Evolutionary conservation across 1,140 invertebrate genomes (phyloP).

Genomic region (Homarus americanus): DNA sequence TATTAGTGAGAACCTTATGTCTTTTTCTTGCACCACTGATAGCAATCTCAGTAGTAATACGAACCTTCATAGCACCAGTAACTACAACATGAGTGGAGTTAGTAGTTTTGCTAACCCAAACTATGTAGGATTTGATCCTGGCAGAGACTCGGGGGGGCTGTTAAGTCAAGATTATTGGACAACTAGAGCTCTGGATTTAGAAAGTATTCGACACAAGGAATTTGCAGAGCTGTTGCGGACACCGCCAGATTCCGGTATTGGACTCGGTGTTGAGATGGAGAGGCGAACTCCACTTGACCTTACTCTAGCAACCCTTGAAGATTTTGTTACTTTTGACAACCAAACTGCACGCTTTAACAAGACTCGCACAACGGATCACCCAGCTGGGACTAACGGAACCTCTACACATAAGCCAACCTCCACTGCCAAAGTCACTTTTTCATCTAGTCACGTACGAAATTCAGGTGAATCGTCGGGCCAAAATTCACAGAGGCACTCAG

Average conservation of each 20-base stretch:
- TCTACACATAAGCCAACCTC: not conserved
- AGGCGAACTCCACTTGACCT: slow-evolving; percentile 70
- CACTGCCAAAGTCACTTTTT: slow-evolving; percentile 67
- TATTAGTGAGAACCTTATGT: slow-evolving; percentile 74
- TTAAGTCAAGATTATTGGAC: slow-evolving; percentile 74
- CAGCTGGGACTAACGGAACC: slow-evolving; percentile 17
- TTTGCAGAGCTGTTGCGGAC: slow-evolving; percentile 73
- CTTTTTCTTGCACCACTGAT: slow-evolving; percentile 73
- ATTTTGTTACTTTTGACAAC: slow-evolving; percentile 72
- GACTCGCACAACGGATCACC: slow-evolving; percentile 39
- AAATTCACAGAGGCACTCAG: not conserved
- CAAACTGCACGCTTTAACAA: slow-evolving; percentile 60
- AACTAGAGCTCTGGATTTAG: slow-evolving; percentile 72
- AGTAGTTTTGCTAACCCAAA: slow-evolving; percentile 73
- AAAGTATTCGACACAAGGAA: slow-evolving; percentile 73
- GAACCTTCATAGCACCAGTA: slow-evolving; percentile 45
- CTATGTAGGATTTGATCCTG: slow-evolving; percentile 69
- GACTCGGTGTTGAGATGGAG: slow-evolving; percentile 74
- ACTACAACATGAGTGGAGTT: slow-evolving; percentile 42
- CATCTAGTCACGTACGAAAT: not conserved
- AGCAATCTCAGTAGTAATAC: slow-evolving; percentile 71
- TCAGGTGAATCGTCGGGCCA: not conserved
- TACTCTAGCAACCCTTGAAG: slow-evolving; percentile 62
- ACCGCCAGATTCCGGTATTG: slow-evolving; percentile 74
- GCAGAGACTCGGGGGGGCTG: slow-evolving; percentile 47